Evolutionary conservation across 2,888 invertebrate genomes (phyloP).

Genomic region (Empis livida): DNA sequence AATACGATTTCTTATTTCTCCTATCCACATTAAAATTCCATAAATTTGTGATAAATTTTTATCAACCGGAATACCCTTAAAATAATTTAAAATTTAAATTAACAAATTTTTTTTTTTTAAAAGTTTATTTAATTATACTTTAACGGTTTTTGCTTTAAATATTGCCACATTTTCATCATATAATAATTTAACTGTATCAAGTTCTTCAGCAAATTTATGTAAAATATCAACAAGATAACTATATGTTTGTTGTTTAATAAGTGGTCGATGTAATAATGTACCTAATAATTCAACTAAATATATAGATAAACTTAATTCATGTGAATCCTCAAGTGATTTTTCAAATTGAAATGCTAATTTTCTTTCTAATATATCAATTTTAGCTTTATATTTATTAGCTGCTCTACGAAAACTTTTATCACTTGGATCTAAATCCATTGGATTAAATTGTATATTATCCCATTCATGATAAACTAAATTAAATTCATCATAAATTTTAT

Average conservation of each 20-base stretch:
- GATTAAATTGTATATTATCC: slow-evolving; percentile 53
- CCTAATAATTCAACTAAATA: slow-evolving; percentile 62
- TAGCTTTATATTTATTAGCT: slow-evolving; percentile 45
- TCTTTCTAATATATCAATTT: slow-evolving; percentile 58
- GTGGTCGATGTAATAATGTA: slow-evolving; percentile 56
- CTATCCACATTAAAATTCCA: slow-evolving; percentile 59
- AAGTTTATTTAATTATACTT: slow-evolving; percentile 13
- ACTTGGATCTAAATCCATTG: slow-evolving; percentile 59
- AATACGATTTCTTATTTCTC: slow-evolving; percentile 49
- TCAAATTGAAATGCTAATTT: slow-evolving; percentile 66
- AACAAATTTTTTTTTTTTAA: background rate
- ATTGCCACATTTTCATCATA: slow-evolving; percentile 43
- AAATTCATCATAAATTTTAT: slow-evolving; percentile 28
- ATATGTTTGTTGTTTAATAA: slow-evolving; percentile 58
- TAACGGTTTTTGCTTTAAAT: slow-evolving; percentile 14
- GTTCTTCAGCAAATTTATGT: slow-evolving; percentile 48
- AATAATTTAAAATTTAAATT: background rate
- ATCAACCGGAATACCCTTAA: slow-evolving; percentile 43
- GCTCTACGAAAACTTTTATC: slow-evolving; percentile 53
- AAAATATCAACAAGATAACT: slow-evolving; percentile 53
- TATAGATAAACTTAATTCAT: slow-evolving; percentile 47
- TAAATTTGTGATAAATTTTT: slow-evolving; percentile 62
- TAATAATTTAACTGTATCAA: slow-evolving; percentile 51
- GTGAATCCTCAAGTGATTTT: slow-evolving; percentile 70
- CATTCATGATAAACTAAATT: slow-evolving; percentile 23